Conservation (phyloP, 1,140 invertebrate genomes). For the Pseudomyrmex sp. region DNA sequence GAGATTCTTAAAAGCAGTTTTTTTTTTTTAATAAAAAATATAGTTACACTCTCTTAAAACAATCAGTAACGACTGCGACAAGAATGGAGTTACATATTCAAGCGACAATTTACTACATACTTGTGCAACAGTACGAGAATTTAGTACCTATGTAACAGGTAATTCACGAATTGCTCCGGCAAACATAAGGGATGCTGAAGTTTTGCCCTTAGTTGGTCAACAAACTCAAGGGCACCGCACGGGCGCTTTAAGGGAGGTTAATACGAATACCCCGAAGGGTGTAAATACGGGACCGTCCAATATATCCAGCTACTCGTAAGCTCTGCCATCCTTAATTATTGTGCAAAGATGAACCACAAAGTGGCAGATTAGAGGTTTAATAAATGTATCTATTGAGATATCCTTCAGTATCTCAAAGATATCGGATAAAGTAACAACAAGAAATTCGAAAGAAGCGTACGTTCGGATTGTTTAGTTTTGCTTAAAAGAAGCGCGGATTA, state of each 20-base stretch:
- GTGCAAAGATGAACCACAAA: constrained; percentile 34
- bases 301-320: constrained; percentile 44
- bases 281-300: constrained; percentile 50
- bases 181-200: constrained; percentile 52
- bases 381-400: background rate
- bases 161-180: constrained; percentile 37
- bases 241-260: constrained; percentile 57
- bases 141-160: constrained; percentile 39
- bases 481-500: constrained; percentile 7
- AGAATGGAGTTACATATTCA: background rate
- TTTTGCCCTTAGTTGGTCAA: constrained; percentile 59
- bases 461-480: background rate
- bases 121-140: background rate
- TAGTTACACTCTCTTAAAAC: background rate
- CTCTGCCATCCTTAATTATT: constrained; percentile 50
- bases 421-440: background rate
- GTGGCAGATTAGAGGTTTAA: constrained; percentile 42
- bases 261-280: constrained; percentile 58
- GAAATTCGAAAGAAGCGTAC: constrained; percentile 6
- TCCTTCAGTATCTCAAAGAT: background rate
- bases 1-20: constrained; percentile 9
- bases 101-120: background rate
- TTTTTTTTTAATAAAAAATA: no score
- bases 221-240: constrained; percentile 46
- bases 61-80: background rate